Evolutionary conservation across 2,888 invertebrate genomes (phyloP).

Genomic region (Caenorhabditis sulstoni): DNA sequence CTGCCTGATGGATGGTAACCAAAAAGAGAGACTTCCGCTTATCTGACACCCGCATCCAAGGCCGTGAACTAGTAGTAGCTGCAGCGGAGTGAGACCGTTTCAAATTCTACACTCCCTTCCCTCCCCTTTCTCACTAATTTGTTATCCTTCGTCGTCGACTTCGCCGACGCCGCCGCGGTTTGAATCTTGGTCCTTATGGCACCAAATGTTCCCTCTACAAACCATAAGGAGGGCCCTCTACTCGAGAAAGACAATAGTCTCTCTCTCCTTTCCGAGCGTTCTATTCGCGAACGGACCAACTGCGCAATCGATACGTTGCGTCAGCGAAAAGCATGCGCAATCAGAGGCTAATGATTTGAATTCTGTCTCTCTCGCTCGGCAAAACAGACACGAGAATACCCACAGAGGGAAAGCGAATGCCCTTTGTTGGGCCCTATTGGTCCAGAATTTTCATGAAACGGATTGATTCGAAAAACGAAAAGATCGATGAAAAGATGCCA

Average conservation of each 20-base stretch:
- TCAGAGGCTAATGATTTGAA: conserved; percentile 52
- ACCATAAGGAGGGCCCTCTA: conserved; percentile 22
- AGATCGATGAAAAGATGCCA: too few species aligned
- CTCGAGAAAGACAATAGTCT: conserved; percentile 50
- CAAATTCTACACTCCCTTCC: background rate
- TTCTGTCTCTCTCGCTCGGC: conserved; percentile 10
- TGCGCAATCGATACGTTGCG: conserved; percentile 52
- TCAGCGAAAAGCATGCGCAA: conserved; percentile 39
- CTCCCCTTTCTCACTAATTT: background rate
- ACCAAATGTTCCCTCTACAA: conserved; percentile 35
- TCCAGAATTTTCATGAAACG: too few species aligned
- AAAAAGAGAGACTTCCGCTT: conserved; percentile 43
- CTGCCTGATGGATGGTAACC: conserved; percentile 33
- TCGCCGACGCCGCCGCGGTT: too few species aligned
- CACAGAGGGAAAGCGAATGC: background rate
- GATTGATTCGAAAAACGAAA: too few species aligned
- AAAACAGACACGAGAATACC: background rate
- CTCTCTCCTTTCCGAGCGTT: background rate
- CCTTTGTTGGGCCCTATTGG: too few species aligned
- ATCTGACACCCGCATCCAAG: conserved; percentile 55
- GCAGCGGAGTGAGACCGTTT: conserved; percentile 20
- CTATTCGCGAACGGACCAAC: background rate
- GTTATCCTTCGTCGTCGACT: background rate
- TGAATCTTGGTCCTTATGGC: conserved; percentile 16
- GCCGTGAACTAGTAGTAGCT: conserved; percentile 47